Conservation (phyloP, 2,797 vertebrate species). For the Phoeniculus purpureus region DNA sequence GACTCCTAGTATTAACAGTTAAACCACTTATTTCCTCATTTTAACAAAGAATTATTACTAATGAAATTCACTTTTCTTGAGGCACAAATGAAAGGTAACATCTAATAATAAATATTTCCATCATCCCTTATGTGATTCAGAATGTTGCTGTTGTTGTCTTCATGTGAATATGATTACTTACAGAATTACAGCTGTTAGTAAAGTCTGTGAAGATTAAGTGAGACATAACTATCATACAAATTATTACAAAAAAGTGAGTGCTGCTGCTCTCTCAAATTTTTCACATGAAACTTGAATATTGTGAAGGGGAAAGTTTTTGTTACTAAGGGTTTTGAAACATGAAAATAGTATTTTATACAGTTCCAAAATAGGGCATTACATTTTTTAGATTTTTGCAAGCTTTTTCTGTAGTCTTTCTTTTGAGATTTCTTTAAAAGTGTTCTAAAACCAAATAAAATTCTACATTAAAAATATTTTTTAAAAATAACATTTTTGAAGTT, state of each 20-base stretch:
- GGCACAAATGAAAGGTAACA: not conserved
- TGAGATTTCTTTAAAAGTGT: not conserved
- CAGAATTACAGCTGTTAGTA: not conserved
- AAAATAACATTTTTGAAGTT: not conserved
- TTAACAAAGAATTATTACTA: not conserved
- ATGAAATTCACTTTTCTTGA: not conserved
- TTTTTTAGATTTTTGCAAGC: not conserved
- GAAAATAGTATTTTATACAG: not conserved
- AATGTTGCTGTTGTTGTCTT: not conserved
- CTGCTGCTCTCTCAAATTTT: not conserved
- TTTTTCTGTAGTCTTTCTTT: not conserved
- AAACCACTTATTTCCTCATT: not conserved
- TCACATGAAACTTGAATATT: not conserved
- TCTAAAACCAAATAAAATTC: not conserved
- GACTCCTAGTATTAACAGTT: not conserved
- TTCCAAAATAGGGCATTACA: not conserved
- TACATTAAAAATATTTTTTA: not conserved
- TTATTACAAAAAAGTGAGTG: not conserved
- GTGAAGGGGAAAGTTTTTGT: not conserved
- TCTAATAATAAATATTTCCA: not conserved
- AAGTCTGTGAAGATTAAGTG: not conserved
- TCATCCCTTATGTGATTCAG: not conserved
- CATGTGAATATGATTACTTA: not conserved
- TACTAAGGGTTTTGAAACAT: not conserved
- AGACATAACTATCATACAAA: not conserved